Evolutionary conservation across 2,797 vertebrate genomes (phyloP).

Genomic region (Hyperoplus lanceolatus): DNA sequence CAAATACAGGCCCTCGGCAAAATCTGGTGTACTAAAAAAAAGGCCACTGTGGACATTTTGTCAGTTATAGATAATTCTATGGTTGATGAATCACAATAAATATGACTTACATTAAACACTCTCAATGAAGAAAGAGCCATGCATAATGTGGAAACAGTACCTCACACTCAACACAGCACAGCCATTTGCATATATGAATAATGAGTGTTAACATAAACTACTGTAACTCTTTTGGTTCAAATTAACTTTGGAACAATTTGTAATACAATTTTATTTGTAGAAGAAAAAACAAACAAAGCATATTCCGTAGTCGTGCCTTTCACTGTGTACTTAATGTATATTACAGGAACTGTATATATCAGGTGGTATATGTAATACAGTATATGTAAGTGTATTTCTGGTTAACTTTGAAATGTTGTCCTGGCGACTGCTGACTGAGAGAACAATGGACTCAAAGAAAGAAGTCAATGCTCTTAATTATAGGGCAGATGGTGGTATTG

Average conservation of each 20-base stretch:
- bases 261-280: not conserved
- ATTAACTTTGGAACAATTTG: not conserved
- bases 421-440: not conserved
- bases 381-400: no score
- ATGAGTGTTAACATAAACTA: not conserved
- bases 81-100: not conserved
- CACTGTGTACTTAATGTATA: not conserved
- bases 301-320: not conserved
- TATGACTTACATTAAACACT: not conserved
- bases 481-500: not conserved
- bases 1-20: not conserved
- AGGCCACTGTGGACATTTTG: not conserved
- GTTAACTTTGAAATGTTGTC: not conserved
- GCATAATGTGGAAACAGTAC: not conserved
- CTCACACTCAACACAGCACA: not conserved
- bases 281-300: not conserved
- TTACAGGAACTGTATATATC: no score
- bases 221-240: not conserved
- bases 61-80: not conserved
- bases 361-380: no score
- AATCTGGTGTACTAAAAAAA: not conserved
- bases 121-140: rapidly evolving
- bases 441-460: no score
- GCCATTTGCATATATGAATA: not conserved
- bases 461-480: not conserved